Evolutionary conservation across 2,888 invertebrate genomes (phyloP), one percentile per base, ranked within the genome.

Genomic region (Punctoribates punctum): DNA sequence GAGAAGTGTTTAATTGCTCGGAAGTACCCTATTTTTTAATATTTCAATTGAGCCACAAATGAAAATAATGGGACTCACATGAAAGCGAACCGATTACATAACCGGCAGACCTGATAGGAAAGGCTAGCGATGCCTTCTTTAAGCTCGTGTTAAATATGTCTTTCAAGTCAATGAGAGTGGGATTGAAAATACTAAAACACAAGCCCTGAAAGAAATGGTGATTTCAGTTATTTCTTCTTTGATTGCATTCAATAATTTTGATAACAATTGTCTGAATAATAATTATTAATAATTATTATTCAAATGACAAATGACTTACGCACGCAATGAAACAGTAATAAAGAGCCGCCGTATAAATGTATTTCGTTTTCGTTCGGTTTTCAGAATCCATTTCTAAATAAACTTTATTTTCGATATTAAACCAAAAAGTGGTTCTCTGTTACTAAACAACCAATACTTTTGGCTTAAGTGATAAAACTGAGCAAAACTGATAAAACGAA

Each of bases 151-250:
- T 29, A 38, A 75, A 75, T 1, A 75, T 29, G 27, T 60, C 46
- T 20, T 51, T 72, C 20, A 75, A 42, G 25, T 75, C 48, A 42
- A 75, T 48, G 27, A 75, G 42, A n/a, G 75, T 75, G 11, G 75
- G 75, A 70, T 75, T 75, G 29, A 75, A 75, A 25, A 75, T 75
- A n/a, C 72, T 72, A 17, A 46, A 73, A 60, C 75, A 75, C 20
- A 75, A 60, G n/a, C 75, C 75, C 75, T 75, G 25, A 70, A 48
- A 34, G 23, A 67, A 48, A 75, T 48, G 2, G 38, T 70, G 42
- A 15, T 25, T 57, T 23, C 5, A 17, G 6, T 27, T 27, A 29
- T 73, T n/a, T 29, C 11, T 13, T 51, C 8, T 42, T 29, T 20
- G 15, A 34, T 38, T 38, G 15, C 29, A 25, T 17, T 25, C 11